These are phyloP conservation scores for Dromas ardeola DNA, from an alignment of 2,113 vertebrate species.

Conservation along the genomic window DNA sequence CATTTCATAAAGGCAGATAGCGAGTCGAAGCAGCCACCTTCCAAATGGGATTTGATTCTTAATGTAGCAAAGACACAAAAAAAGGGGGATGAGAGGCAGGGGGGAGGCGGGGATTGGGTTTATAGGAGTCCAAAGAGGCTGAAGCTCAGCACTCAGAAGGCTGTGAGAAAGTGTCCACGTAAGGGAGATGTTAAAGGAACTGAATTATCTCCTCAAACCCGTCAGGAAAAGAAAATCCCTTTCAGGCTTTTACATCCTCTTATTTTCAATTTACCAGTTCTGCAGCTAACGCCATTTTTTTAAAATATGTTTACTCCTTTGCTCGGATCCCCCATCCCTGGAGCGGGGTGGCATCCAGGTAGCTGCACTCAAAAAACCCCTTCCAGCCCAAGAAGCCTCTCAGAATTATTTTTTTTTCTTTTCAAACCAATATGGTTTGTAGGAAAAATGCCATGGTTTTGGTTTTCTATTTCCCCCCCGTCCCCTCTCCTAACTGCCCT, in stretches of 20 bases:
- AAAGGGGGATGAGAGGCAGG: background rate
- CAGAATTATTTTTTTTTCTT: background rate
- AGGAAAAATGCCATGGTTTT: background rate
- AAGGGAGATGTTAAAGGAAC: background rate
- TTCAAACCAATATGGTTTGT: background rate
- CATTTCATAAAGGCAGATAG: background rate
- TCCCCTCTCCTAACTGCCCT: background rate
- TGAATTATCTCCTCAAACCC: background rate
- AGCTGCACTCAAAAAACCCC: background rate
- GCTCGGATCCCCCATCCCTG: background rate
- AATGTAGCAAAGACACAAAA: background rate
- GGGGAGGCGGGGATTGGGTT: background rate
- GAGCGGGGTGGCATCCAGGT: background rate
- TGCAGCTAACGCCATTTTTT: background rate
- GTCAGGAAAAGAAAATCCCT: background rate
- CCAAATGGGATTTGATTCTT: background rate
- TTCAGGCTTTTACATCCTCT: background rate
- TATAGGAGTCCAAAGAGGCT: background rate
- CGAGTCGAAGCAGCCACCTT: background rate
- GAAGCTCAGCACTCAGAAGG: background rate
- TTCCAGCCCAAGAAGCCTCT: background rate
- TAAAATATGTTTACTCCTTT: background rate
- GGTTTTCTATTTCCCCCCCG: background rate
- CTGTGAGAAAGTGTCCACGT: background rate
- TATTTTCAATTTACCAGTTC: background rate